A percentile compares a stretch with the other conserved stretches of the same genome.
phyloP scores from a whole-genome alignment of 2,888 invertebrate genomes.

The Seira ritae region DNA sequence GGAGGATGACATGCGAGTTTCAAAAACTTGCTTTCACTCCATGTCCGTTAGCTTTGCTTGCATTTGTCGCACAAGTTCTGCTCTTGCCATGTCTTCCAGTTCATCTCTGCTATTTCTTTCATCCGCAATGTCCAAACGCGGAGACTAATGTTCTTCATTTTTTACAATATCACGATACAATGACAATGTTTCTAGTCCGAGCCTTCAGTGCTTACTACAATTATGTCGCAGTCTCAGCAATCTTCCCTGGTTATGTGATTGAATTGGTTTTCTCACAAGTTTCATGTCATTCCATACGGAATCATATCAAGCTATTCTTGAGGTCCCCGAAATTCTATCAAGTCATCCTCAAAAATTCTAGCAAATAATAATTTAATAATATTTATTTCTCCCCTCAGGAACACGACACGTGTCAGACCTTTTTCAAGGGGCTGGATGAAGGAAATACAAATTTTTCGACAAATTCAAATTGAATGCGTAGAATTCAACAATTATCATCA shows the following conservation, averaged over 20 bases:
- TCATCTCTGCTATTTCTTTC: conserved; percentile 25
- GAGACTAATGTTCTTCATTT: not conserved
- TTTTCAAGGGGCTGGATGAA: not conserved
- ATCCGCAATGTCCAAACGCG: not conserved
- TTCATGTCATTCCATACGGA: conserved; percentile 15
- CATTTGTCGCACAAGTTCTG: not conserved
- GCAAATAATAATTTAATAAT: not conserved
- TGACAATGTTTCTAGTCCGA: not conserved
- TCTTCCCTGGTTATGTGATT: not conserved
- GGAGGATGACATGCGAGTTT: not conserved
- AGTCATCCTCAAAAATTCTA: not conserved
- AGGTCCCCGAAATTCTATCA: not conserved
- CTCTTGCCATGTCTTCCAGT: conserved; percentile 18
- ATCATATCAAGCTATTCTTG: conserved; percentile 18
- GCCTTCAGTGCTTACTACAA: not conserved
- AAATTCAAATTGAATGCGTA: not conserved
- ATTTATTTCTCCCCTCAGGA: not conserved
- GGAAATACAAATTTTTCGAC: not conserved
- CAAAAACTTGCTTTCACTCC: not conserved
- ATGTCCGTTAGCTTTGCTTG: not conserved
- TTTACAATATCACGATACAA: not conserved
- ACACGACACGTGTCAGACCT: not conserved
- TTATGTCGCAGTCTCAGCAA: too few species aligned
- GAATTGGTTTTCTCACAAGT: conserved; percentile 1
- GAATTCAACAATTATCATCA: conserved; percentile 14